phyloP scores from a whole-genome alignment of 1,140 invertebrate species.

The Asbolus verrucosus region DNA sequence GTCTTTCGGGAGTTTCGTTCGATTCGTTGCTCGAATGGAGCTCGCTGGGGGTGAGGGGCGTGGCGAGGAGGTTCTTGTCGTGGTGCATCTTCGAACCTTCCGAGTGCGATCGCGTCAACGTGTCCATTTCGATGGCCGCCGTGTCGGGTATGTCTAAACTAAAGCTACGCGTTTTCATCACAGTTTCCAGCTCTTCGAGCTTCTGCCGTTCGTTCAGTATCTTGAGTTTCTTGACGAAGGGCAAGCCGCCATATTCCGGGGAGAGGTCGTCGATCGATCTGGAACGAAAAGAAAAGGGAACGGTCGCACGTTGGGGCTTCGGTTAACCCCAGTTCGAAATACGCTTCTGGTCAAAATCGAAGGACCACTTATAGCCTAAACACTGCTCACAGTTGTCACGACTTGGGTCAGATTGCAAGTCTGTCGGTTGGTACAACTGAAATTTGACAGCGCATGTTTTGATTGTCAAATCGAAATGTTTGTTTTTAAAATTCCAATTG shows the following conservation, averaged over 20 bases:
- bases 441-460: no score
- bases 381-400: no score
- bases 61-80: constrained; percentile 62
- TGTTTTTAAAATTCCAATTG: no score
- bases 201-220: constrained; percentile 90
- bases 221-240: constrained; percentile 89
- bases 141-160: constrained; percentile 82
- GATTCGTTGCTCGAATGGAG: constrained; percentile 73
- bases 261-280: constrained; percentile 85
- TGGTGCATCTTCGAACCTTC: constrained; percentile 71
- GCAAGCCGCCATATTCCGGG: constrained; percentile 88
- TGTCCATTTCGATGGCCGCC: constrained; percentile 70
- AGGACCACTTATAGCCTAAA: no score
- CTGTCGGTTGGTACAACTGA: no score
- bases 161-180: constrained; percentile 78
- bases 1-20: constrained; percentile 85
- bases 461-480: no score
- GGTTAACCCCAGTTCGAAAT: background rate
- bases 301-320: background rate
- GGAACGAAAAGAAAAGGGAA: background rate
- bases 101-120: constrained; percentile 63
- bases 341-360: no score
- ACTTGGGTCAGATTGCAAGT: no score
- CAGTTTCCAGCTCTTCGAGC: constrained; percentile 81
- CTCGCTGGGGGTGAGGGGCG: background rate